These are phyloP conservation scores for Drosophila peninsularis DNA, from an alignment of 2,888 invertebrate genomes.

Conservation along the genomic window DNA sequence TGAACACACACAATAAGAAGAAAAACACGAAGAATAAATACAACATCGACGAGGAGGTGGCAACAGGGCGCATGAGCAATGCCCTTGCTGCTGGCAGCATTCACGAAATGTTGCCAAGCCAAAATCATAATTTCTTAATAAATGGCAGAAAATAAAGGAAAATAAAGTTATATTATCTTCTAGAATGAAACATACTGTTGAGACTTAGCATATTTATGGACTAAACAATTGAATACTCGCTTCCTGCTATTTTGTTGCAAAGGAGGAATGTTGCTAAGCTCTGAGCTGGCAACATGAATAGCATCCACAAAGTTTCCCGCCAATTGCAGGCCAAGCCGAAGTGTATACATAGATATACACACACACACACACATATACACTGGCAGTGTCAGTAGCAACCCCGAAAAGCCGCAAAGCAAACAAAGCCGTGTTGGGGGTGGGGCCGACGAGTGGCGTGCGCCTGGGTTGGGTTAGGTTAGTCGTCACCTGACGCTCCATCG, in stretches of 20 bases:
- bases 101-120: conserved; percentile 59
- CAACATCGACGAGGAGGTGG: conserved; percentile 43
- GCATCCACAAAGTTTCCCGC: conserved; percentile 80
- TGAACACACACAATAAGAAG: conserved; percentile 44
- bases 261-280: conserved; percentile 45
- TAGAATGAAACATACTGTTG: background rate
- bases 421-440: conserved; percentile 22
- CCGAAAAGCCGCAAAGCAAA: conserved; percentile 75
- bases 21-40: conserved; percentile 63
- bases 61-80: conserved; percentile 77
- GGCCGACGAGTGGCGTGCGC: conserved; percentile 23
- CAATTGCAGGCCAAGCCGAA: conserved; percentile 79
- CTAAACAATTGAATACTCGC: background rate
- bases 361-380: conserved; percentile 18
- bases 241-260: background rate
- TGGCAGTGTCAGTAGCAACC: conserved; percentile 52
- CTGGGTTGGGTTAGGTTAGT: conserved; percentile 40
- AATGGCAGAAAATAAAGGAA: background rate
- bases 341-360: conserved; percentile 63
- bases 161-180: background rate
- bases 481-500: conserved; percentile 58
- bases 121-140: background rate
- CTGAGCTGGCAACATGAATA: conserved; percentile 40
- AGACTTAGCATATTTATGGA: background rate
- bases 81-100: conserved; percentile 57